These are phyloP conservation scores for Onychomys torridus DNA, from an alignment of 2,797 vertebrate genomes.

Conservation along the genomic window DNA sequence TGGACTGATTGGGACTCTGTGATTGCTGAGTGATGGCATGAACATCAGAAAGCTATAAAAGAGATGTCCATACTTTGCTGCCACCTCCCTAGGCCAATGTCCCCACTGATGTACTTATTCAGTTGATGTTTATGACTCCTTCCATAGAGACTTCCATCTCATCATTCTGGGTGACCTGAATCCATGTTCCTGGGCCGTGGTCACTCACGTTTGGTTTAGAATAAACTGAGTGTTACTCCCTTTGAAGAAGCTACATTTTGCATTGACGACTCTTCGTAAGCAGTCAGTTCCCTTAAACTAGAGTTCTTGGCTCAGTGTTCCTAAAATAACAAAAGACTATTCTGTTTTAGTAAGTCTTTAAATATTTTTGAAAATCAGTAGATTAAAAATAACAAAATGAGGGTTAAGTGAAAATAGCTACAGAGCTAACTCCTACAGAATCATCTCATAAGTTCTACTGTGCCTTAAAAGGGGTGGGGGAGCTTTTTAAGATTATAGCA, in stretches of 20 bases:
- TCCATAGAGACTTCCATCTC: neutral
- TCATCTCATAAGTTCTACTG: slow-evolving; percentile 29
- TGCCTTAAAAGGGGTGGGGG: neutral
- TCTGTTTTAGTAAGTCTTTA: neutral
- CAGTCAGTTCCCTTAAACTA: slow-evolving; percentile 18
- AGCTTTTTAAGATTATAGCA: neutral
- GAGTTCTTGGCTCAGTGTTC: neutral
- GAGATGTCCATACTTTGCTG: neutral
- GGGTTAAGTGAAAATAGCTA: slow-evolving; percentile 11
- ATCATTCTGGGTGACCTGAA: neutral
- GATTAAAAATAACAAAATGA: slow-evolving; percentile 37
- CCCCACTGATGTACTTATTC: neutral
- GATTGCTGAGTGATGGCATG: neutral
- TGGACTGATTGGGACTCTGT: too few relatives aligned
- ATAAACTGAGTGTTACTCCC: neutral
- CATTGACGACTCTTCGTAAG: neutral
- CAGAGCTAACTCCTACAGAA: neutral
- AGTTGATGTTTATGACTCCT: neutral
- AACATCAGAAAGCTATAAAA: neutral
- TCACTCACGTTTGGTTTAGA: too few relatives aligned
- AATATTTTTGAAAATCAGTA: neutral
- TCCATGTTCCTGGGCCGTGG: neutral
- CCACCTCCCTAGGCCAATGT: neutral
- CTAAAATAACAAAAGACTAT: slow-evolving; percentile 24
- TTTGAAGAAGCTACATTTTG: neutral